Percentiles rank a stretch among this genome's conserved stretches.
phyloP scores from a whole-genome alignment of 2,888 invertebrate species.

The Machimus atricapillus region DNA sequence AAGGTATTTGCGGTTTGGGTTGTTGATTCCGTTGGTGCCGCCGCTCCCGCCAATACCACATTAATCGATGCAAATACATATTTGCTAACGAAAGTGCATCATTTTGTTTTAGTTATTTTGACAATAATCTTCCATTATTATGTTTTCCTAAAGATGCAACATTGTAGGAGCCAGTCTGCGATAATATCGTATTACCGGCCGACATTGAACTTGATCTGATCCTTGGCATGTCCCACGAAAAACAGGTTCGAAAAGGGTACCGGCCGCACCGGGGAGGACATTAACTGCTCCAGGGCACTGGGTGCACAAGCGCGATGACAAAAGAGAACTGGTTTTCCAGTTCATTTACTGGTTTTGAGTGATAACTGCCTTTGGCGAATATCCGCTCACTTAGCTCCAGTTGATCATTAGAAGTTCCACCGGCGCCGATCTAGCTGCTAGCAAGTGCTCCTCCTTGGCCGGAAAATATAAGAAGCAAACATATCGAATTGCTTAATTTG shows the following conservation, averaged over 20 bases:
- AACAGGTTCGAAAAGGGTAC: neutral
- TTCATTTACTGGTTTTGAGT: constrained; percentile 20
- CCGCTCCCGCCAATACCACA: neutral
- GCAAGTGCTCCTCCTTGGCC: neutral
- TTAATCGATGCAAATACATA: constrained; percentile 12
- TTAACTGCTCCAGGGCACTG: neutral
- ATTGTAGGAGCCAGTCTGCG: constrained; percentile 7
- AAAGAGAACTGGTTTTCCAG: constrained; percentile 31
- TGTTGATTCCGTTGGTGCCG: neutral
- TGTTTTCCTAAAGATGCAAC: constrained; percentile 10
- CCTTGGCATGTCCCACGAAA: neutral
- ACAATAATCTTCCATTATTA: constrained; percentile 32
- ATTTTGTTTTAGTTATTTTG: constrained; percentile 24
- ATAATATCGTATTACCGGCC: constrained; percentile 30
- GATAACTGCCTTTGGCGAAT: neutral
- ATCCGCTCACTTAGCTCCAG: neutral
- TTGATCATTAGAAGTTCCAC: constrained; percentile 4
- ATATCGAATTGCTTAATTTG: constrained; percentile 31
- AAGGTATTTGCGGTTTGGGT: neutral
- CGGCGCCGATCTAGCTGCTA: neutral
- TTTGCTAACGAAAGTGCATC: constrained; percentile 5
- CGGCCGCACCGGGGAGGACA: neutral
- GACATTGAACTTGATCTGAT: constrained; percentile 34
- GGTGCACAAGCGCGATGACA: neutral
- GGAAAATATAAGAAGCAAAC: neutral